A percentile compares a stretch with the other conserved stretches of the same genome.
Evolutionary conservation across 1,140 invertebrate species (phyloP).

Genomic region (Drosophila pallidifrons): DNA sequence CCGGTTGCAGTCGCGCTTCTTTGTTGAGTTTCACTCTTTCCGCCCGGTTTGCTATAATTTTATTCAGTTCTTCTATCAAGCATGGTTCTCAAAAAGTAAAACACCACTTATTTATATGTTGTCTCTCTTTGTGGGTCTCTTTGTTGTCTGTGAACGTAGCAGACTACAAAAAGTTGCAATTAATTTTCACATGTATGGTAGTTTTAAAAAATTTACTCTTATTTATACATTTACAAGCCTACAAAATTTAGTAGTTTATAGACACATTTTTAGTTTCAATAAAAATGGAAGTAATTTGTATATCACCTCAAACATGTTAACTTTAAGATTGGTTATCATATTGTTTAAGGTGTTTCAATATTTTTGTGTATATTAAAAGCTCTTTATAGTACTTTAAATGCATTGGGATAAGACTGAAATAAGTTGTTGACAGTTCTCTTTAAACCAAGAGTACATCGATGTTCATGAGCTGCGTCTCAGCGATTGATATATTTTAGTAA

Average conservation of each 20-base stretch:
- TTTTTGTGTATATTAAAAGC: no score
- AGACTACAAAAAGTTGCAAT: no score
- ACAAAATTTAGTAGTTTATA: no score
- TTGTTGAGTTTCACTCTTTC: conserved; percentile 9
- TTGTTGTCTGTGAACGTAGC: no score
- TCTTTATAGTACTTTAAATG: background rate
- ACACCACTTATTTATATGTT: background rate
- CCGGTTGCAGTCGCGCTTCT: conserved; percentile 16
- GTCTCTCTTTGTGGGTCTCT: background rate
- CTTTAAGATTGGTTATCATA: no score
- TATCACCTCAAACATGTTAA: no score
- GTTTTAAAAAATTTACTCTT: no score
- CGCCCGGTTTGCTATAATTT: conserved; percentile 12
- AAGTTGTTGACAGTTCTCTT: background rate
- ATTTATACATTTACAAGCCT: no score
- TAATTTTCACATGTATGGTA: no score
- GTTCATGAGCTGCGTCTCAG: conserved; percentile 13
- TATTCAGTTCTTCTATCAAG: conserved; percentile 24
- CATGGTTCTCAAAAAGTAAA: conserved; percentile 3
- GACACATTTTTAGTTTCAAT: no score
- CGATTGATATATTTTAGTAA: conserved; percentile 45
- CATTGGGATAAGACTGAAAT: background rate
- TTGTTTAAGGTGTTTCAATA: no score
- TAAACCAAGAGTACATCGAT: conserved; percentile 1
- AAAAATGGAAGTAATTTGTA: no score